phyloP scores from a whole-genome alignment of 2,797 vertebrate species.

The Muscicapa striata region DNA sequence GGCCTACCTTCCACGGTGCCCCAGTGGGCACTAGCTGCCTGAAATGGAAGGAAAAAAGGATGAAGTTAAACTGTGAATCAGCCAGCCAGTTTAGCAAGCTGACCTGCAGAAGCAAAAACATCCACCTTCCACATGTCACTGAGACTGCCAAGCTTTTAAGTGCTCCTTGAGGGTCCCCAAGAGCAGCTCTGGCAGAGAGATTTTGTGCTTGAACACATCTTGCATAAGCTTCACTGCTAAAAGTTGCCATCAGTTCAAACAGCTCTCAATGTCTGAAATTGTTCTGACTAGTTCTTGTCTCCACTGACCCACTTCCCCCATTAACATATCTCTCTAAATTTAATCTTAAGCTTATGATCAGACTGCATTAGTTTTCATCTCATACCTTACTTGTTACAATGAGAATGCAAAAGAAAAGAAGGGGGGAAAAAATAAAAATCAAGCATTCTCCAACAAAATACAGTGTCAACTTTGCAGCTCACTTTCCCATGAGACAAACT shows the following conservation, averaged over 20 bases:
- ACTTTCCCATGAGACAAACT: neutral
- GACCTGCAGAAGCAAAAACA: neutral
- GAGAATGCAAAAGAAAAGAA: neutral
- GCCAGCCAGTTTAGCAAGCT: slow-evolving; percentile 3
- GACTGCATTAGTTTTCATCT: neutral
- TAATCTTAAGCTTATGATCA: neutral
- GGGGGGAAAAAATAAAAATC: neutral
- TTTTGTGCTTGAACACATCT: neutral
- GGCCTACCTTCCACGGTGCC: slow-evolving; percentile 47
- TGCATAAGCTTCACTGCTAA: neutral
- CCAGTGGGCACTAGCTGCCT: slow-evolving; percentile 55
- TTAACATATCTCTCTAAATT: neutral
- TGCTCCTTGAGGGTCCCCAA: neutral
- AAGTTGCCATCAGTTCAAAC: neutral
- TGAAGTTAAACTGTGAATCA: slow-evolving; percentile 38
- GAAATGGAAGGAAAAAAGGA: slow-evolving; percentile 58
- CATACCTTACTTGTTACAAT: neutral
- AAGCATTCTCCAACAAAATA: neutral
- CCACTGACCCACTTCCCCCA: accelerated
- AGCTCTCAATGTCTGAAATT: neutral
- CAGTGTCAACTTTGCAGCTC: neutral
- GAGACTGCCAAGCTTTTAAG: neutral
- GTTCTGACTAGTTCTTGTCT: neutral
- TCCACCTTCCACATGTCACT: neutral
- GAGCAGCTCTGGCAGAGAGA: neutral